A percentile compares a stretch with the other conserved stretches of the same genome.
phyloP scores from a whole-genome alignment of 2,113 vertebrate species.

The Rallus limicola region DNA sequence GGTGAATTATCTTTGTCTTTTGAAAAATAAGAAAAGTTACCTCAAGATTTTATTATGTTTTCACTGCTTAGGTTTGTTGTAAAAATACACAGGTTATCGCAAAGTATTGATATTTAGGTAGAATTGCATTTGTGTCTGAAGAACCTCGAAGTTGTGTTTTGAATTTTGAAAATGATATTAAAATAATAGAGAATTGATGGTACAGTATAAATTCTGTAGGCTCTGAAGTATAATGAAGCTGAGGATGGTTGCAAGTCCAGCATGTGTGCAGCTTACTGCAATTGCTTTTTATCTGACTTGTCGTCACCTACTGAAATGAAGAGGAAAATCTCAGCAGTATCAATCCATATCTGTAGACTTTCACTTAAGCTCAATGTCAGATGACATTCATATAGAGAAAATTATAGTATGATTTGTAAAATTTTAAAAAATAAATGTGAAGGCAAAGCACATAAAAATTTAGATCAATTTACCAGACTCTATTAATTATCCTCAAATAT shows the following conservation, averaged over 20 bases:
- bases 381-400: background rate
- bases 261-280: background rate
- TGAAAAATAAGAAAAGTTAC: background rate
- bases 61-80: background rate
- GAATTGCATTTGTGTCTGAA: background rate
- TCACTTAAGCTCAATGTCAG: background rate
- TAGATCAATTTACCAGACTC: background rate
- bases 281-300: background rate
- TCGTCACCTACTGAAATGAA: background rate
- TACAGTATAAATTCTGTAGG: background rate
- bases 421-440: background rate
- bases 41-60: background rate
- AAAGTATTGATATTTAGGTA: background rate
- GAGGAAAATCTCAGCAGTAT: conserved; percentile 10
- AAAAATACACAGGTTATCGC: background rate
- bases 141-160: background rate
- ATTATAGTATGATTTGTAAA: background rate
- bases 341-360: background rate
- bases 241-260: background rate
- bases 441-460: background rate
- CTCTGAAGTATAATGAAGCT: background rate
- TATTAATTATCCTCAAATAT: background rate
- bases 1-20: background rate
- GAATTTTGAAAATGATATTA: background rate
- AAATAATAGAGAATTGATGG: background rate